Conservation (phyloP, 1,140 invertebrate genomes). For the Apis mellifera region DNA sequence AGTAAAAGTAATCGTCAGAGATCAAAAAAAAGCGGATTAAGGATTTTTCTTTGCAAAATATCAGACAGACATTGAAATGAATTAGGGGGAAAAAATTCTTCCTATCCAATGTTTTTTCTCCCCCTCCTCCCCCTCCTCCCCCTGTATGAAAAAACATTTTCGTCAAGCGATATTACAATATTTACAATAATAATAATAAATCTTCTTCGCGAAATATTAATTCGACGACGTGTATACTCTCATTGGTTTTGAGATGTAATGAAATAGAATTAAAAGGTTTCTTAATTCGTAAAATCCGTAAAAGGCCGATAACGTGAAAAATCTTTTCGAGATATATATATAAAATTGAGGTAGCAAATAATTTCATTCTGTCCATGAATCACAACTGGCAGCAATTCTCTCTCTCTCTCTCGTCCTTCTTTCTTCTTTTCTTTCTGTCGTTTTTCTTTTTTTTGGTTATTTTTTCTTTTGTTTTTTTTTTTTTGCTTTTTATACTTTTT, state of each 20-base stretch:
- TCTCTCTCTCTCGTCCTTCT: background rate
- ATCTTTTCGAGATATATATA: constrained; percentile 29
- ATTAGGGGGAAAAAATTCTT: background rate
- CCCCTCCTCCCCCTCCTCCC: too few relatives aligned
- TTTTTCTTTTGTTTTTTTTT: background rate
- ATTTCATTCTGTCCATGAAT: constrained; percentile 48
- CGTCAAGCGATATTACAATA: background rate
- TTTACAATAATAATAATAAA: background rate
- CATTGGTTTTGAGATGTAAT: background rate
- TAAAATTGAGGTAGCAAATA: constrained; percentile 64
- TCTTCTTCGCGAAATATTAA: background rate
- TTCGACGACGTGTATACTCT: background rate
- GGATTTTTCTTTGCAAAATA: background rate
- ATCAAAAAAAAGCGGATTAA: constrained; percentile 12
- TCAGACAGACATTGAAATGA: background rate
- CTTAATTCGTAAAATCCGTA: background rate
- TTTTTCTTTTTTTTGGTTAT: background rate
- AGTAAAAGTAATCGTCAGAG: constrained; percentile 37
- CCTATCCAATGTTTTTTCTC: background rate
- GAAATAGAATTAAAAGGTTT: constrained; percentile 18
- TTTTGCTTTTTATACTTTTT: background rate
- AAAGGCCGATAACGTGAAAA: constrained; percentile 32
- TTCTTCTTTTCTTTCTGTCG: background rate
- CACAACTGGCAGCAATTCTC: constrained; percentile 45
- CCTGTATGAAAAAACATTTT: background rate